phyloP scores from a whole-genome alignment of 2,113 vertebrate genomes.

The Leptosomus discolor region DNA sequence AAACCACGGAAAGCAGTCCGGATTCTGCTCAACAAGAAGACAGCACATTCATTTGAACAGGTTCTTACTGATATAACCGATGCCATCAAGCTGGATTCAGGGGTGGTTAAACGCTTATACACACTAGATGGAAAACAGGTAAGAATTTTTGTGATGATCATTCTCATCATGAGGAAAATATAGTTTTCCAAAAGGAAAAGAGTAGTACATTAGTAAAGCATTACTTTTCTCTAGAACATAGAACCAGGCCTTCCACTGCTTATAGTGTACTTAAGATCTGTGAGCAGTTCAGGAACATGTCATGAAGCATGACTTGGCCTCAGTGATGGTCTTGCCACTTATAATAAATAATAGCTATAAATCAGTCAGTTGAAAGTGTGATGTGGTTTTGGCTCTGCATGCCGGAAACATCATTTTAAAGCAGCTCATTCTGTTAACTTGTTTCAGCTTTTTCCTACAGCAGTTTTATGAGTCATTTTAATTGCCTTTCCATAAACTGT shows the following conservation, averaged over 20 bases:
- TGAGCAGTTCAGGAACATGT: background rate
- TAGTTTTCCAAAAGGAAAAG: background rate
- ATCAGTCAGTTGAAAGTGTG: background rate
- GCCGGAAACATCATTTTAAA: background rate
- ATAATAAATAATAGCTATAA: background rate
- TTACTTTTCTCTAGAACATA: fast-evolving
- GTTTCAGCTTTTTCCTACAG: slow-evolving; percentile 39
- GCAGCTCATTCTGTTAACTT: slow-evolving; percentile 16
- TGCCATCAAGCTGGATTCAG: slow-evolving; percentile 95
- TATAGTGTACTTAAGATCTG: background rate
- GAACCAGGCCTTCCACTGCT: background rate
- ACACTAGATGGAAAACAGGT: slow-evolving; percentile 97
- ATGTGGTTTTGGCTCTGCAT: background rate
- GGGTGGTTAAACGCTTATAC: slow-evolving; percentile 91
- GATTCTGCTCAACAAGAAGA: slow-evolving; percentile 98
- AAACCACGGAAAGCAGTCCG: slow-evolving; percentile 94
- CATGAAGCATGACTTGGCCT: background rate
- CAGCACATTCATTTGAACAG: slow-evolving; percentile 95
- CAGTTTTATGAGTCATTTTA: slow-evolving; percentile 5
- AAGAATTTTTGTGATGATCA: slow-evolving; percentile 29
- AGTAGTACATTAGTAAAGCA: background rate
- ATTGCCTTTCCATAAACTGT: background rate
- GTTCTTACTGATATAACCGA: slow-evolving; percentile 96
- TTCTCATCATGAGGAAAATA: background rate
- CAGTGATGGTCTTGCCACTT: background rate